A percentile compares a stretch with the other conserved stretches of the same genome.
phyloP scores from a whole-genome alignment of 2,113 vertebrate species.

The Gopherus flavomarginatus region DNA sequence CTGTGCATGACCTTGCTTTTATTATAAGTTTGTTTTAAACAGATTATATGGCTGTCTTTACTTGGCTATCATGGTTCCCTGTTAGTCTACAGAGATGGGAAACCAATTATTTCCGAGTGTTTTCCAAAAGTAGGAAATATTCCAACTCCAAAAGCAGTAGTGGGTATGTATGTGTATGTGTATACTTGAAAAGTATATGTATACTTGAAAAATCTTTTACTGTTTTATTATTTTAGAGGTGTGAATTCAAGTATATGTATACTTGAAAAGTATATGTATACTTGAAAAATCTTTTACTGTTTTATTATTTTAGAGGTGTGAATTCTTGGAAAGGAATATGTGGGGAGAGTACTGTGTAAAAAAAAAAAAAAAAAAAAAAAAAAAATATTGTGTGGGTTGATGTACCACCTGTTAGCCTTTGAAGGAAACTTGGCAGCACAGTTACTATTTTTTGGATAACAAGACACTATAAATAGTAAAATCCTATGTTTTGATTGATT shows the following conservation, averaged over 20 bases:
- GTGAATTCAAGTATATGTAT: too few relatives aligned
- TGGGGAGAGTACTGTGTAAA: background rate
- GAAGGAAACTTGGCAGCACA: background rate
- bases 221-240: background rate
- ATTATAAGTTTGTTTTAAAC: background rate
- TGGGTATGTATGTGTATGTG: too few relatives aligned
- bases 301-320: background rate
- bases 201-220: background rate
- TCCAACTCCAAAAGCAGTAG: too few relatives aligned
- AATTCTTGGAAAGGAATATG: background rate
- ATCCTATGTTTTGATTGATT: background rate
- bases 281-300: background rate
- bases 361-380: too few relatives aligned
- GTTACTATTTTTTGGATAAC: background rate
- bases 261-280: background rate
- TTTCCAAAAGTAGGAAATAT: background rate
- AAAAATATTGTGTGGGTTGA: background rate
- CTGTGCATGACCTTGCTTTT: background rate
- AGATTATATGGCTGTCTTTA: background rate
- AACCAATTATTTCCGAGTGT: background rate
- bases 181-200: background rate
- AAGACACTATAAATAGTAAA: background rate
- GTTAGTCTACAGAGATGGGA: background rate
- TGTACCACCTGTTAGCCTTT: background rate
- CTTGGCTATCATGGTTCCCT: background rate